Evolutionary conservation across 2,113 vertebrate genomes (phyloP).

Genomic region (Upupa epops): DNA sequence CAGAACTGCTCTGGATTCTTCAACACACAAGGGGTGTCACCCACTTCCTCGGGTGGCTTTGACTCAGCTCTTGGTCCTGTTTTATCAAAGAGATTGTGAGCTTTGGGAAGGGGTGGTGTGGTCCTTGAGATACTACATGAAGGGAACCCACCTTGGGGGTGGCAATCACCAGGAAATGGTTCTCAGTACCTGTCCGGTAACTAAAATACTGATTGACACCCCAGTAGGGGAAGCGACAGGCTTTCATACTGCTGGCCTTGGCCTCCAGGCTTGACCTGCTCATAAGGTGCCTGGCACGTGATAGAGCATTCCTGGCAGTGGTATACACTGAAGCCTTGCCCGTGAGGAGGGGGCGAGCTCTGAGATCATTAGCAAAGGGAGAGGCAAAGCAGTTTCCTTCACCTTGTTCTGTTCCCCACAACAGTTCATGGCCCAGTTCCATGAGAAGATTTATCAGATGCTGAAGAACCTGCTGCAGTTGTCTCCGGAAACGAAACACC

Average conservation of each 20-base stretch:
- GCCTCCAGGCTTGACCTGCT: neutral
- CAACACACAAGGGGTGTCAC: rapidly evolving
- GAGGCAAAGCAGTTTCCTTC: neutral
- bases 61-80: neutral
- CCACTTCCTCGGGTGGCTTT: neutral
- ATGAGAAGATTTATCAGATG: conserved; percentile 94
- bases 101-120: neutral
- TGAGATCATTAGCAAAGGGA: rapidly evolving
- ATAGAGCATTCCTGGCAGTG: neutral
- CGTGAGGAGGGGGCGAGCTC: neutral
- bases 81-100: neutral
- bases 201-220: neutral
- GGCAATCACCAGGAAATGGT: neutral
- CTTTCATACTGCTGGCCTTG: neutral
- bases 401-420: neutral
- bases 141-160: no score
- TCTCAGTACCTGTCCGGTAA: neutral
- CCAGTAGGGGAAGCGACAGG: neutral
- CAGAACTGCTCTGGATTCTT: neutral
- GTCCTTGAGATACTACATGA: rapidly evolving
- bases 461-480: conserved; percentile 93
- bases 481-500: conserved; percentile 90
- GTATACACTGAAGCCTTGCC: neutral
- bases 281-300: neutral
- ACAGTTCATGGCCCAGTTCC: conserved; percentile 96